Evolutionary conservation across 2,797 vertebrate species (phyloP).

Genomic region (Simalia tracyae): DNA sequence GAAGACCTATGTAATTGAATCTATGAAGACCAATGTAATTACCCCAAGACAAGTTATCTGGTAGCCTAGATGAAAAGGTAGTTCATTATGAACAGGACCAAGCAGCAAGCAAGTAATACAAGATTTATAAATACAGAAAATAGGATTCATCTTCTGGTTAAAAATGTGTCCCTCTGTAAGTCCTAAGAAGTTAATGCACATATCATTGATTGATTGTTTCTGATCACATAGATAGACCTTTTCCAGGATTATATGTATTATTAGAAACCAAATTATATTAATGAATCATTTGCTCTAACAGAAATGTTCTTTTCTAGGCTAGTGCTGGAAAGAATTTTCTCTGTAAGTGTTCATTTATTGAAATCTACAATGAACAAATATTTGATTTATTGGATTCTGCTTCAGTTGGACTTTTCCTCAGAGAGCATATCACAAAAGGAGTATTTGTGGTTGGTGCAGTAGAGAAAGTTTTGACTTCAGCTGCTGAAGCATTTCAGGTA

Average conservation of each 20-base stretch:
- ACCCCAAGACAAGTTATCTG: not conserved
- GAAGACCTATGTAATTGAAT: not conserved
- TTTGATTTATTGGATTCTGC: conserved; percentile 94
- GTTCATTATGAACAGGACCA: not conserved
- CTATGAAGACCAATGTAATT: not conserved
- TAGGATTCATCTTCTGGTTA: not conserved
- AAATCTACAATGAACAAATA: conserved; percentile 98
- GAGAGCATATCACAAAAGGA: conserved; percentile 95
- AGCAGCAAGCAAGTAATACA: not conserved
- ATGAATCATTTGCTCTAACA: not conserved
- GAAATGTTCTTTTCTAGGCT: conserved; percentile 74
- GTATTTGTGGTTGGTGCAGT: conserved; percentile 94
- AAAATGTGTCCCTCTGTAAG: not conserved
- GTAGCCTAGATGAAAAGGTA: not conserved
- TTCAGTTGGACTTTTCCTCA: conserved; percentile 87
- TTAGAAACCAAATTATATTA: not conserved
- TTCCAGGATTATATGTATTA: not conserved
- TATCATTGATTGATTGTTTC: not conserved
- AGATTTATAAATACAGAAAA: conserved; percentile 21
- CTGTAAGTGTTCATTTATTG: conserved; percentile 97
- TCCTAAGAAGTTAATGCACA: not conserved
- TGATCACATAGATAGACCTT: not conserved
- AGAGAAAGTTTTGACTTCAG: conserved; percentile 89
- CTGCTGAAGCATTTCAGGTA: conserved; percentile 95
- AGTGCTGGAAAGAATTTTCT: conserved; percentile 88